Percentiles rank a stretch among this genome's conserved stretches.
Evolutionary conservation across 2,797 vertebrate genomes (phyloP).

Genomic region (Psittacula echo): DNA sequence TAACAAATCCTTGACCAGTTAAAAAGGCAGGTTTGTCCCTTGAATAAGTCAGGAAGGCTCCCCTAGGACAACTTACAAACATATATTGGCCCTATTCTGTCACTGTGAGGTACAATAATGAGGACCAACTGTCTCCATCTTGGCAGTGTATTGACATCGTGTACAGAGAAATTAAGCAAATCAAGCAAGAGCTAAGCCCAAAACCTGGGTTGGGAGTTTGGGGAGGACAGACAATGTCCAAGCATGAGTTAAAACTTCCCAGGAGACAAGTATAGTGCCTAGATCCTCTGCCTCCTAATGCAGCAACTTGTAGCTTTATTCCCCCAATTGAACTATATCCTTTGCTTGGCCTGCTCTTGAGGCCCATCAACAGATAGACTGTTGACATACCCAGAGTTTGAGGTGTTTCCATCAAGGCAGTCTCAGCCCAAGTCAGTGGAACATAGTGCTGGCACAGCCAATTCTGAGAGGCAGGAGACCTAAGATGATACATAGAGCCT

Average conservation of each 20-base stretch:
- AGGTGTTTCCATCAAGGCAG: background rate
- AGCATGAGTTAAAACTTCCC: background rate
- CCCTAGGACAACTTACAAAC: background rate
- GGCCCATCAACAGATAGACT: fast-evolving
- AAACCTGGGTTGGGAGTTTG: background rate
- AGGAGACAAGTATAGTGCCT: fast-evolving
- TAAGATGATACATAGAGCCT: background rate
- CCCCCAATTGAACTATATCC: fast-evolving
- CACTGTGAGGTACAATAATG: background rate
- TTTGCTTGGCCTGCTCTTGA: background rate
- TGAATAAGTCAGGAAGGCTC: background rate
- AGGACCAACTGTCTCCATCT: background rate
- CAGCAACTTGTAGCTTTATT: no score
- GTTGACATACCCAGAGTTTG: background rate
- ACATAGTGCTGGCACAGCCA: background rate
- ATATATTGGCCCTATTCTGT: background rate
- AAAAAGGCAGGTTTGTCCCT: background rate
- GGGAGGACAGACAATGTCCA: background rate
- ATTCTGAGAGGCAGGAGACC: background rate
- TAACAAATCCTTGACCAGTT: background rate
- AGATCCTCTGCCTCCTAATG: background rate
- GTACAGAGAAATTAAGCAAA: background rate
- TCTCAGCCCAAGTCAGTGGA: background rate
- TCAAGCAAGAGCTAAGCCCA: background rate
- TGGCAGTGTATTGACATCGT: background rate